phyloP scores from a whole-genome alignment of 2,888 invertebrate genomes.

The Meandrusa payeni region DNA sequence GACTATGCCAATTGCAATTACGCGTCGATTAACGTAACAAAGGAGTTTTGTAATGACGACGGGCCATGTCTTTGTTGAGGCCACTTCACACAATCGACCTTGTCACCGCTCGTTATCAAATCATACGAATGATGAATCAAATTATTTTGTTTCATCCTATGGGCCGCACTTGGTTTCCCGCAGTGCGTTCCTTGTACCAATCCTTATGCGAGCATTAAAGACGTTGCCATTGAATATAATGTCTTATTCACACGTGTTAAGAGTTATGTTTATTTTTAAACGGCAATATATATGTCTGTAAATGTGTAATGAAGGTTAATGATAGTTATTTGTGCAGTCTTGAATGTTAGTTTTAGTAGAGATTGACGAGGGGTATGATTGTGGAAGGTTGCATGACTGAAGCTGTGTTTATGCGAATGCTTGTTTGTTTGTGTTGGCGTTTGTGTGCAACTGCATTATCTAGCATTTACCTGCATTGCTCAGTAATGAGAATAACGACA shows the following conservation, averaged over 20 bases:
- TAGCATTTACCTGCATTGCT: conserved; percentile 20
- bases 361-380: conserved; percentile 19
- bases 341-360: conserved; percentile 26
- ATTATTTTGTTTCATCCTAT: conserved; percentile 16
- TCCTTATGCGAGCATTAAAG: not conserved
- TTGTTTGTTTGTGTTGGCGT: conserved; percentile 11
- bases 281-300: conserved; percentile 3
- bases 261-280: not conserved
- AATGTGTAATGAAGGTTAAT: conserved; percentile 24
- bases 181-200: not conserved
- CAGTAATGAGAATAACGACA: conserved; percentile 17
- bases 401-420: conserved; percentile 14
- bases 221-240: not conserved
- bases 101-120: conserved; percentile 17
- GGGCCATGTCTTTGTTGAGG: conserved; percentile 3
- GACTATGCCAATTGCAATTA: too few species aligned
- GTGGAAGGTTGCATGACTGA: conserved; percentile 4
- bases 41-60: conserved; percentile 6
- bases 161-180: conserved; percentile 5
- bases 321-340: conserved; percentile 24
- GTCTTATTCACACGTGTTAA: not conserved
- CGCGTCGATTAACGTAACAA: too few species aligned
- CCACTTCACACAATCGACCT: conserved; percentile 9
- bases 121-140: conserved; percentile 20
- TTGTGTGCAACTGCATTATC: conserved; percentile 17